phyloP scores from a whole-genome alignment of 2,113 vertebrate genomes.

The Brevimyrus niger region DNA sequence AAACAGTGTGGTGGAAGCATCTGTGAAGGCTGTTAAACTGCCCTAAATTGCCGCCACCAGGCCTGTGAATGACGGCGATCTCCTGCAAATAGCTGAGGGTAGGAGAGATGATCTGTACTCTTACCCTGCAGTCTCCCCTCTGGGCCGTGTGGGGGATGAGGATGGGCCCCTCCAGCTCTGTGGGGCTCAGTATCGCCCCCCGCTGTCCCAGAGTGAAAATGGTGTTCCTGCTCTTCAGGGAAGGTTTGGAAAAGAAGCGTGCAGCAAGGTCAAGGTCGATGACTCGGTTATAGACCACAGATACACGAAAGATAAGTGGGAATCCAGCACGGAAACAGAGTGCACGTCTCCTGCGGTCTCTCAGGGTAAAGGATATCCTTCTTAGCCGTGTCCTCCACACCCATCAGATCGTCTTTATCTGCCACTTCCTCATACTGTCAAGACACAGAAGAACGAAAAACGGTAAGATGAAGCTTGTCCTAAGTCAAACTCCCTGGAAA shows the following conservation, averaged over 20 bases:
- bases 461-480: not conserved
- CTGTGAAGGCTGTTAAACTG: not conserved
- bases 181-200: slow-evolving; percentile 68
- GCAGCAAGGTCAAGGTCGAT: slow-evolving; percentile 48
- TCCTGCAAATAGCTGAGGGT: not conserved
- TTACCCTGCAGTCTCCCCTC: slow-evolving; percentile 71
- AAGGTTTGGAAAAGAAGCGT: slow-evolving; percentile 89
- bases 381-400: slow-evolving; percentile 85
- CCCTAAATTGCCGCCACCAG: not conserved
- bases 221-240: slow-evolving; percentile 83
- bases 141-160: slow-evolving; percentile 84
- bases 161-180: slow-evolving; percentile 83
- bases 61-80: not conserved
- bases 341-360: not conserved
- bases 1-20: not conserved
- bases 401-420: slow-evolving; percentile 90
- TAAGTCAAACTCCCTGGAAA: not conserved
- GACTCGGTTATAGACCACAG: slow-evolving; percentile 16
- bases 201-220: slow-evolving; percentile 85
- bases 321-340: not conserved
- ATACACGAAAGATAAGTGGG: not conserved
- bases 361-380: slow-evolving; percentile 73
- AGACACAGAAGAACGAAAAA: not conserved
- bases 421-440: slow-evolving; percentile 84
- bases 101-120: not conserved